These are phyloP conservation scores for Drosophila parabipectinata DNA, from an alignment of 1,140 invertebrate genomes.

Conservation along the genomic window DNA sequence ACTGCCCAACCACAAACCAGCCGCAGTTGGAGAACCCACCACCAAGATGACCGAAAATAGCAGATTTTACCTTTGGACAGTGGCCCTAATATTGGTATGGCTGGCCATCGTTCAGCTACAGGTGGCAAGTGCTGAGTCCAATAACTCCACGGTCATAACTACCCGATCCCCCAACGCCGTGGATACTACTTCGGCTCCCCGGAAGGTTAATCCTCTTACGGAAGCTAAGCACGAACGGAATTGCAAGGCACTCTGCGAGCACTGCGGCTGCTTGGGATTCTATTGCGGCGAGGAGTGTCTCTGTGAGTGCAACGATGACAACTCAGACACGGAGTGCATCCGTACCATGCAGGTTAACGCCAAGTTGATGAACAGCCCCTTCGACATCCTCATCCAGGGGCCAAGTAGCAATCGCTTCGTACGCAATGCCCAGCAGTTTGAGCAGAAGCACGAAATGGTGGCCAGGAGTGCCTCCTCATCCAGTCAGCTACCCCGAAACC, in stretches of 20 bases:
- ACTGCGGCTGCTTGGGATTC: conserved; percentile 79
- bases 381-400: conserved; percentile 79
- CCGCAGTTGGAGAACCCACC: conserved; percentile 26
- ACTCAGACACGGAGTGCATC: conserved; percentile 76
- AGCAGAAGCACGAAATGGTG: conserved; percentile 51
- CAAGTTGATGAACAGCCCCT: conserved; percentile 56
- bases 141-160: conserved; percentile 5
- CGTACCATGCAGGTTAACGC: conserved; percentile 74
- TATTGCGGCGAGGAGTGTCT: conserved; percentile 83
- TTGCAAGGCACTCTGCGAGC: conserved; percentile 76
- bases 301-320: conserved; percentile 79
- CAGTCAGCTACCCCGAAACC: conserved; percentile 31
- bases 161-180: conserved; percentile 2
- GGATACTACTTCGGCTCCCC: conserved; percentile 11
- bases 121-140: conserved; percentile 5
- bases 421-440: conserved; percentile 75
- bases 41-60: conserved; percentile 47
- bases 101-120: conserved; percentile 34
- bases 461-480: conserved; percentile 11
- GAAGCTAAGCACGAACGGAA: conserved; percentile 65
- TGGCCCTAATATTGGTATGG: conserved; percentile 50
- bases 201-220: conserved; percentile 45
- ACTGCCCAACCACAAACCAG: conserved; percentile 48
- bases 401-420: conserved; percentile 75
- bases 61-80: conserved; percentile 16